Base-by-base conservation (phyloP, 2,797 vertebrate genomes). In the Phrynocephalus vlangalii region DNA sequence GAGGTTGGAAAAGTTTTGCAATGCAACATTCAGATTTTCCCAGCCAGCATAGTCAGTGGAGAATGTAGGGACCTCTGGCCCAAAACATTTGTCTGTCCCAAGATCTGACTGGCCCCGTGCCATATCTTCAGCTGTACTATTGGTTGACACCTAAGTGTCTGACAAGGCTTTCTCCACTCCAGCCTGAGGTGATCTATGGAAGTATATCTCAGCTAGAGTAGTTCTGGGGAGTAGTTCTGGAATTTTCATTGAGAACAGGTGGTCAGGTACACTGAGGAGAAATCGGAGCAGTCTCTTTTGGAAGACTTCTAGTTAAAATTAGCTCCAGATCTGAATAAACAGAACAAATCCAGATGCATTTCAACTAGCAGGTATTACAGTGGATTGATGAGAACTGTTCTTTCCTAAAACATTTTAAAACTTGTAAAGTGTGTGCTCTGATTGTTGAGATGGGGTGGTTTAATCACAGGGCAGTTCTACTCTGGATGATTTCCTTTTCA, bases 391-490 rank as follows among this genome's bases (percentile, higher is more conserved):
- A 56, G 52, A 56, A 56, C 52, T 73, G 38, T 44, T 38, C 87
- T 89, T 76, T 6, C 10, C 70, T 73, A 82, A 38, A 70, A 28
- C 30, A 30, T 75, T 18, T 38, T 15, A 1, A 83, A 2, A 56
- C 28, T 15, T 60, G 22, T 33, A 66, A 28, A 82, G 52, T 85
- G 6, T 48, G 0, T 33, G 50, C 0, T 0, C 6, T 20, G 1
- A 83, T 91, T 91, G 86, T 89, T 88, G 87, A 77, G 88, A 86
- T 68, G 52, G 82, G 83, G 82, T 18, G 38, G 60, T 0, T 52
- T 84, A 84, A 81, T 80, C 91, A 48, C 90, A 78, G 89, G 91
- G 84, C 85, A 71, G 26, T 87, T 90, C 24, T 0, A 22, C 28
- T 90, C 76, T 86, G 72, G 38, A 33, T 72, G 11, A 71, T 86